These are phyloP conservation scores for Onychomys leucogaster DNA, from an alignment of 2,797 vertebrate species.

Conservation along the genomic window DNA sequence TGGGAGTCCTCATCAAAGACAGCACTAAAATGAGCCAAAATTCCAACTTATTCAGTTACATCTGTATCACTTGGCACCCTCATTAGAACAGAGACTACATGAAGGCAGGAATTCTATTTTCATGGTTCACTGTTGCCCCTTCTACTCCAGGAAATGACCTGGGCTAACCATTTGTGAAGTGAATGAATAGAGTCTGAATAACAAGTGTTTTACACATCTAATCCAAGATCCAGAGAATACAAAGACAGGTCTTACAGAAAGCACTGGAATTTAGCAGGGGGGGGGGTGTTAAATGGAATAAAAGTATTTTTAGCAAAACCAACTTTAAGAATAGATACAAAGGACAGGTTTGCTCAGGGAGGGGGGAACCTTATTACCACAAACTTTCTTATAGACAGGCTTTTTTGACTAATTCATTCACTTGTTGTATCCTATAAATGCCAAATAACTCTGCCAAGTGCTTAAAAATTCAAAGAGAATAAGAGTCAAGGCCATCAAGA, in stretches of 20 bases:
- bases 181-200: conserved; percentile 14
- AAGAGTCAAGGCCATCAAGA: neutral
- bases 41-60: neutral
- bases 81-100: neutral
- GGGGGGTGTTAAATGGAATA: neutral
- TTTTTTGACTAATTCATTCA: conserved; percentile 14
- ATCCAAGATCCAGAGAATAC: conserved; percentile 43
- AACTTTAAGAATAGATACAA: neutral
- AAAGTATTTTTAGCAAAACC: conserved; percentile 10
- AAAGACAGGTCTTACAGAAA: neutral
- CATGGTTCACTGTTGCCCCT: neutral
- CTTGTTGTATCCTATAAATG: neutral
- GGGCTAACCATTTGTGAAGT: neutral
- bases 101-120: neutral
- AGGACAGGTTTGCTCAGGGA: neutral
- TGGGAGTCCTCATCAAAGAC: neutral
- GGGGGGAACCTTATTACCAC: neutral
- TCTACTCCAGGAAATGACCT: neutral
- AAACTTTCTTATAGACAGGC: conserved; percentile 7
- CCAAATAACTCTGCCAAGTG: neutral
- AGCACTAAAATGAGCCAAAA: conserved; percentile 2
- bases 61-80: neutral
- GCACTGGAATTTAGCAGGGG: neutral
- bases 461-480: conserved; percentile 22
- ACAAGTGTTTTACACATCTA: conserved; percentile 25